Percentiles rank a stretch among this genome's conserved stretches.
phyloP scores from a whole-genome alignment of 2,888 invertebrate genomes.

The Portevinia maculata region DNA sequence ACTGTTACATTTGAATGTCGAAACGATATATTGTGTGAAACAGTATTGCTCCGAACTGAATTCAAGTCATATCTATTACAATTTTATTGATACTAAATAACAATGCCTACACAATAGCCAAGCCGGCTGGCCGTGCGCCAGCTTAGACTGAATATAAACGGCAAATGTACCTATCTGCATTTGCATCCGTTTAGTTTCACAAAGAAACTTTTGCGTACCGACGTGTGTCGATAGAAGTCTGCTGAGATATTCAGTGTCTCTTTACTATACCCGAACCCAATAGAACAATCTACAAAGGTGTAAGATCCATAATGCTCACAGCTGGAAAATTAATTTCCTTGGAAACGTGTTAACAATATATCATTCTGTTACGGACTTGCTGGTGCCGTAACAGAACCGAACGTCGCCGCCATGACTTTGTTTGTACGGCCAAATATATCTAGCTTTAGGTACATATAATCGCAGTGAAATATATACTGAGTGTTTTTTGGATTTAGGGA shows the following conservation, averaged over 20 bases:
- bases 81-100: slow-evolving; percentile 73
- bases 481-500: slow-evolving; percentile 40
- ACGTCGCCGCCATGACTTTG: slow-evolving; percentile 41
- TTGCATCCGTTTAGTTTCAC: slow-evolving; percentile 49
- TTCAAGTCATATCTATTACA: slow-evolving; percentile 72
- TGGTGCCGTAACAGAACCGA: slow-evolving; percentile 37
- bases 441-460: slow-evolving; percentile 14
- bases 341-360: slow-evolving; percentile 72
- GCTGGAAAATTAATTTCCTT: slow-evolving; percentile 73
- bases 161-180: slow-evolving; percentile 41
- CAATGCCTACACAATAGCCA: slow-evolving; percentile 66
- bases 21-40: slow-evolving; percentile 69
- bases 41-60: slow-evolving; percentile 63
- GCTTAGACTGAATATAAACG: slow-evolving; percentile 15
- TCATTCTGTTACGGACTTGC: slow-evolving; percentile 64
- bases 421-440: slow-evolving; percentile 24
- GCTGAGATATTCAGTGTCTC: slow-evolving; percentile 50
- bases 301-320: slow-evolving; percentile 72
- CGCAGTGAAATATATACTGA: slow-evolving; percentile 49
- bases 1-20: slow-evolving; percentile 54
- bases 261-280: slow-evolving; percentile 9
- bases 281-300: slow-evolving; percentile 68
- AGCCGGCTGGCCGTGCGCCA: slow-evolving; percentile 25
- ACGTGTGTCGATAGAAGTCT: slow-evolving; percentile 50
- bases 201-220: slow-evolving; percentile 53